Evolutionary conservation across 2,888 invertebrate species (phyloP), one percentile per base, ranked within the genome.

Genomic region (Synergus itoensis): DNA sequence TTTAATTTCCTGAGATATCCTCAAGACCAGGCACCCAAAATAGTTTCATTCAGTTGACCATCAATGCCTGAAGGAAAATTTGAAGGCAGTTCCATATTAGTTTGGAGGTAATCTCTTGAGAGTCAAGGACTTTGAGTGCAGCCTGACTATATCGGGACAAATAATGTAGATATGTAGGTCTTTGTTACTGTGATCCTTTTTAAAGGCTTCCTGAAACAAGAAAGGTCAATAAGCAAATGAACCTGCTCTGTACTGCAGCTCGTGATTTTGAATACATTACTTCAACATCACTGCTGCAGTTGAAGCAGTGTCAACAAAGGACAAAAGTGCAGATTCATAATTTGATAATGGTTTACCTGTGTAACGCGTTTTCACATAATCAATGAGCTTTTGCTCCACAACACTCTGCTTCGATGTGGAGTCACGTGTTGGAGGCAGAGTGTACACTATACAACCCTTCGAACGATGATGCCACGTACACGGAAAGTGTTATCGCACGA

Each of bases 291-390:
- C 78, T 79, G 64, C 81, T 85, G 86, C 83, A 85, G 85, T 86
- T 84, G 77, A 81, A 84, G 82, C 84, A 83, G 84, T 83, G 80
- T 28, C 28, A 28, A 28, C 85, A 84, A 86, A 28, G 3, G 28
- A 87, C 84, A 86, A 82, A 86, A 88, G 83, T 85, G 84, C 85
- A 82, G 83, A 87, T 87, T 88, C 86, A 89, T 89, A 90, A 90
- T 90, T 89, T 88, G 90, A 88, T 90, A 90, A 90, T 90, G 90
- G 89, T 86, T 88, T 89, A 88, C 86, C 87, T 86, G 87, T 88
- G 89, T 89, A 88, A 89, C 88, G 86, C 84, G 84, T 86, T 85
- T 85, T 87, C 86, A 88, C 88, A 88, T 89, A 88, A 90, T 90
- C 89, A 89, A 90, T 90, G 89, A 88, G 87, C 85, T 84, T 85